Evolutionary conservation across 2,113 vertebrate species (phyloP).

Genomic region (Emberiza fucata): DNA sequence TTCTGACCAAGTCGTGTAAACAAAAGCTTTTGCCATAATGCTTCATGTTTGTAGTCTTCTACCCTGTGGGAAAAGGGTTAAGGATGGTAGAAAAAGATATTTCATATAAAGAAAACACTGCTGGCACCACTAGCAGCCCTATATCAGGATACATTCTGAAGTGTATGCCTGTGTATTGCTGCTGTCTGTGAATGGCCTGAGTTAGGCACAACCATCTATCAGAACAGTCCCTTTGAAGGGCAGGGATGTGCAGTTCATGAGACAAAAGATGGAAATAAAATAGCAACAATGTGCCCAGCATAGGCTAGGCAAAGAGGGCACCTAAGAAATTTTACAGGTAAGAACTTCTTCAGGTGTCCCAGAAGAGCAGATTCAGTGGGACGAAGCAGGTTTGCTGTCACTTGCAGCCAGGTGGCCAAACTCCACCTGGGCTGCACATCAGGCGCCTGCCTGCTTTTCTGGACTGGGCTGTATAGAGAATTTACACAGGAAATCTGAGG

Average conservation of each 20-base stretch:
- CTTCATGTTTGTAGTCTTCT: background rate
- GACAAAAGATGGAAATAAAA: background rate
- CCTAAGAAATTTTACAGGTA: background rate
- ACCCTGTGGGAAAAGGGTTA: background rate
- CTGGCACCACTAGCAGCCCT: background rate
- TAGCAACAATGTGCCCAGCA: background rate
- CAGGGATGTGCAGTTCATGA: background rate
- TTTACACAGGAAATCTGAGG: background rate
- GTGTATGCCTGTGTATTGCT: background rate
- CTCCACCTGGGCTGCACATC: background rate
- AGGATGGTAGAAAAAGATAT: background rate
- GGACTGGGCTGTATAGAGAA: background rate
- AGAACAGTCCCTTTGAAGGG: background rate
- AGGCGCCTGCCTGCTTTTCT: background rate
- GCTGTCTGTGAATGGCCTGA: background rate
- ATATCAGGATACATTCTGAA: background rate
- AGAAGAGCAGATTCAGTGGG: background rate
- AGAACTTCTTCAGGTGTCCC: background rate
- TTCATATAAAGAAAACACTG: background rate
- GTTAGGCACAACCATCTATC: background rate
- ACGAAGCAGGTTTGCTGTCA: background rate
- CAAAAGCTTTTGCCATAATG: background rate
- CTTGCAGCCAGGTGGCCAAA: background rate
- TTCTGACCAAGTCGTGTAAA: background rate
- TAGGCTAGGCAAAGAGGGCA: background rate